Evolutionary conservation across 2,888 invertebrate genomes (phyloP).

Genomic region (Drosophila niveifrons): DNA sequence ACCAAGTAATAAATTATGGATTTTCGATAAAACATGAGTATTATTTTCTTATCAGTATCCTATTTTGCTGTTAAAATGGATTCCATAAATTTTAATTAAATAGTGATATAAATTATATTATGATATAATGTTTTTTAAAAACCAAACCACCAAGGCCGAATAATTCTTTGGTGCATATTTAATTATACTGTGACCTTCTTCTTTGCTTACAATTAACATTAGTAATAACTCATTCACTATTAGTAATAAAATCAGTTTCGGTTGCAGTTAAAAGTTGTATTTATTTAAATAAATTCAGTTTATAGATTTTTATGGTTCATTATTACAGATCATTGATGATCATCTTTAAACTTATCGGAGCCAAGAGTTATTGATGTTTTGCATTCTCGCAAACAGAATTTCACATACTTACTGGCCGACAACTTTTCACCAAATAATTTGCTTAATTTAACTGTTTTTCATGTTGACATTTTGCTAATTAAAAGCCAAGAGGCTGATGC

Average conservation of each 20-base stretch:
- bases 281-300: too few relatives aligned
- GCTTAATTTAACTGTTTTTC: constrained; percentile 55
- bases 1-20: constrained; percentile 20
- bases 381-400: constrained; percentile 3
- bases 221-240: too few relatives aligned
- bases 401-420: constrained; percentile 20
- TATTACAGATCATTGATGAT: too few relatives aligned
- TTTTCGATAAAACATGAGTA: background rate
- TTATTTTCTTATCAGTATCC: background rate
- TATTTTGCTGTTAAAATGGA: background rate
- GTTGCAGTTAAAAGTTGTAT: too few relatives aligned
- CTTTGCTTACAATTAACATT: too few relatives aligned
- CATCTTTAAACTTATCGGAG: background rate
- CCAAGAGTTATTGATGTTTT: background rate
- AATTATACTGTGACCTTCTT: too few relatives aligned
- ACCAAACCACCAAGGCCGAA: too few relatives aligned
- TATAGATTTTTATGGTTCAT: too few relatives aligned
- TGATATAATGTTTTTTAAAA: background rate
- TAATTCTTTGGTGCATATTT: too few relatives aligned
- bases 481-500: constrained; percentile 53
- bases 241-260: too few relatives aligned
- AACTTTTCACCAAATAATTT: constrained; percentile 66
- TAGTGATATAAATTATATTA: background rate
- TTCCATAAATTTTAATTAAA: background rate
- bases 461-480: constrained; percentile 65